Evolutionary conservation across 2,888 invertebrate genomes (phyloP), one percentile per base, ranked within the genome.

Genomic region (Congeria kusceri): DNA sequence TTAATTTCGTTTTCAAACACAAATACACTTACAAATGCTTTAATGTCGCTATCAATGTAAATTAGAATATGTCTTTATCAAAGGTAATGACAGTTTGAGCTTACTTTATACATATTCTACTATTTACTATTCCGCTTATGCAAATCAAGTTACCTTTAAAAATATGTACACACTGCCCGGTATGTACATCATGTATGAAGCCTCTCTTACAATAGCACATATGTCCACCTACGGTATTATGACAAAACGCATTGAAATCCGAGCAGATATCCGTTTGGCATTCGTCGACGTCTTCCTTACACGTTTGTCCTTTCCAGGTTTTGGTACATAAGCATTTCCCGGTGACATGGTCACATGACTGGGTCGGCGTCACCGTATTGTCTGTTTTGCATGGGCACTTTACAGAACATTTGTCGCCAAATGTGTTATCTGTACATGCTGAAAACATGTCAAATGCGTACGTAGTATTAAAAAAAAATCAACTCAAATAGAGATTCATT

Each of bases 271-370:
- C 56, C 18, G 56, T n/a, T n/a, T 56, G 9, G 27, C 56, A 56
- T 27, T 56, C 56, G 56, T 56, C 56, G 23, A 56, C 18, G 27
- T 56, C 56, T 27, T 23, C 27, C 18, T 56, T 11, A 56, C 56
- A 56, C 56, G 23, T 23, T 9, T 23, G 13, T 11, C 56, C 56
- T 25, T 56, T 56, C 56, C 56, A 56, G 23, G 11, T 15, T 9
- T 9, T 11, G 23, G 56, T 56, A 27, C 56, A 56, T 13, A 25
- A 23, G 27, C 56, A 56, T 15, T 13, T 18, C 9, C 56, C 56
- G 13, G 4, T 53, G 20, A 53, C 53, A 56, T 56, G 56, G n/a
- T 56, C 56, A 56, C 56, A 56, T 56, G 56, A 56, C 18, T 56
- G 56, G 56, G 56, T 56, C 7, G 56, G 56, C 13, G 56, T 25